Evolutionary conservation across 2,797 vertebrate species (phyloP).

Genomic region (Xerus rutilus): DNA sequence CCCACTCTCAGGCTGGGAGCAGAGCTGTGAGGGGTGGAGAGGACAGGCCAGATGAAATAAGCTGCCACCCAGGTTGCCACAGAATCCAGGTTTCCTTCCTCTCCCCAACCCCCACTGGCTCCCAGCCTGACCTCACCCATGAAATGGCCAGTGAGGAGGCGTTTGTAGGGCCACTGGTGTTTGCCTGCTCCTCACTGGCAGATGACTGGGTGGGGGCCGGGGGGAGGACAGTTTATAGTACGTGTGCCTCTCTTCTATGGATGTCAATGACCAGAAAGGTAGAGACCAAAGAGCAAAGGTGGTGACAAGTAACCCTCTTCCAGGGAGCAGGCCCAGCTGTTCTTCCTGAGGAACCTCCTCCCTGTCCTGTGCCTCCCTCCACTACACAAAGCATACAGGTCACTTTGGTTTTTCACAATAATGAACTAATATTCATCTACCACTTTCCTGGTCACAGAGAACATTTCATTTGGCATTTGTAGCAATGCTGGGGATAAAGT

Average conservation of each 20-base stretch:
- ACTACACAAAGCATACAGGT: neutral
- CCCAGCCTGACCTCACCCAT: neutral
- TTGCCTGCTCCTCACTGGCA: neutral
- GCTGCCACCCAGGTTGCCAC: fast-evolving
- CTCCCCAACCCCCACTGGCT: neutral
- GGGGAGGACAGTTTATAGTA: neutral
- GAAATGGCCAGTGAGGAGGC: neutral
- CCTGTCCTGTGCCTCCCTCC: neutral
- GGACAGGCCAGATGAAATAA: neutral
- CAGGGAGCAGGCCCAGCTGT: neutral
- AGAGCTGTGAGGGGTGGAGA: neutral
- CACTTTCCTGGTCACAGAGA: neutral
- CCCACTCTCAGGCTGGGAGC: too few relatives aligned
- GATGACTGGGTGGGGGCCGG: neutral
- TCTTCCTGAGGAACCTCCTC: neutral
- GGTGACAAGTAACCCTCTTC: neutral
- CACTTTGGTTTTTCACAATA: neutral
- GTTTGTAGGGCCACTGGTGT: neutral
- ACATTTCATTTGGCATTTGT: neutral
- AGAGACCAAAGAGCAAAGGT: neutral
- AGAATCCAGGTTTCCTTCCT: neutral
- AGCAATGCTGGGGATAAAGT: neutral
- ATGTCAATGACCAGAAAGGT: neutral
- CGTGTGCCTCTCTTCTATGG: neutral
- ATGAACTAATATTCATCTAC: neutral